phyloP scores from a whole-genome alignment of 2,888 invertebrate species.

The Ypsolopha scabrella region DNA sequence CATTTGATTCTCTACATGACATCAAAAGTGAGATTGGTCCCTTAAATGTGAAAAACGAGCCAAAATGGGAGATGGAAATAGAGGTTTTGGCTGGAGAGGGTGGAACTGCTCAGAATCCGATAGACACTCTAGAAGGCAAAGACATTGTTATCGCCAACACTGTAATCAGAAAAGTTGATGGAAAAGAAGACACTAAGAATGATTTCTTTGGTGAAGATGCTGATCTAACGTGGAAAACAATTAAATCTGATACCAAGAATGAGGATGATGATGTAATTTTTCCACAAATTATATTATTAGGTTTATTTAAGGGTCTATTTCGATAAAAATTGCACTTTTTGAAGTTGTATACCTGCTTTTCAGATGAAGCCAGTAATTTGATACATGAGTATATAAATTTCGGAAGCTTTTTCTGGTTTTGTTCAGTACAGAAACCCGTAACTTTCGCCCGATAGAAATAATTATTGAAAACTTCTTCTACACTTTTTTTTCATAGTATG shows the following conservation, averaged over 20 bases:
- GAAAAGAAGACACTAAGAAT: slow-evolving; percentile 22
- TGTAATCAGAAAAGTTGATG: slow-evolving; percentile 57
- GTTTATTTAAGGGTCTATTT: too few relatives aligned
- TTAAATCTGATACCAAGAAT: slow-evolving; percentile 16
- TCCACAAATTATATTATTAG: too few relatives aligned
- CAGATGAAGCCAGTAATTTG: too few relatives aligned
- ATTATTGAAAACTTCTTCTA: too few relatives aligned
- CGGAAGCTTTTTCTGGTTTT: too few relatives aligned
- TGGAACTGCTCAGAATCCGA: slow-evolving; percentile 20
- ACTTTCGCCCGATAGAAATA: too few relatives aligned
- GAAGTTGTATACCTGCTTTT: too few relatives aligned
- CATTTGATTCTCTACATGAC: slow-evolving; percentile 59
- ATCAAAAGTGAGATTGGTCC: slow-evolving; percentile 62
- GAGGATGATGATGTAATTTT: slow-evolving; percentile 30
- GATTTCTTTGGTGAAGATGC: slow-evolving; percentile 25
- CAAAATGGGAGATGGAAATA: slow-evolving; percentile 61
- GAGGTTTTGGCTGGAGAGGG: slow-evolving; percentile 24
- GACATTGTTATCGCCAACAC: slow-evolving; percentile 60
- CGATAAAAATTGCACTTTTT: too few relatives aligned
- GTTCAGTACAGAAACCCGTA: too few relatives aligned
- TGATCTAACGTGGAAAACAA: slow-evolving; percentile 39
- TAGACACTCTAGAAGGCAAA: slow-evolving; percentile 41
- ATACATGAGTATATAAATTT: too few relatives aligned
- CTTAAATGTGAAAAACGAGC: slow-evolving; percentile 44
- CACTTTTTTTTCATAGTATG: too few relatives aligned